A percentile compares a stretch with the other conserved stretches of the same genome.
Conservation (phyloP, 2,797 vertebrate species). For the Tauraco hartlaubi region DNA sequence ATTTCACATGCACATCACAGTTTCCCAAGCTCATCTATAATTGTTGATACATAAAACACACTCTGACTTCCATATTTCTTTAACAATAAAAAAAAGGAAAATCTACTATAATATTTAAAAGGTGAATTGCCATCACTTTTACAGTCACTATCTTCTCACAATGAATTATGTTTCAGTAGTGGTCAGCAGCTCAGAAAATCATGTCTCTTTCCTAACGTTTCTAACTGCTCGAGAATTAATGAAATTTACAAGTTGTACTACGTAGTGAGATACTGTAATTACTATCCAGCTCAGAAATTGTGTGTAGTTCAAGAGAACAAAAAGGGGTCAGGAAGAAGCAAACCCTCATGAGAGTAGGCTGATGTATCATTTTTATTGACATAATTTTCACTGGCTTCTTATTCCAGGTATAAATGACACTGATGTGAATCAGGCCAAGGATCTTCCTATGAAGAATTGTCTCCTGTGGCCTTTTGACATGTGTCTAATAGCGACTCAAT, state of each 20-base stretch:
- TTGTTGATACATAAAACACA: background rate
- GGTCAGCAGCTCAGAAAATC: background rate
- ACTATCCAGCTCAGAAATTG: background rate
- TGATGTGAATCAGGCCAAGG: background rate
- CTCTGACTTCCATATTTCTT: background rate
- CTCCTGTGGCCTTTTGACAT: background rate
- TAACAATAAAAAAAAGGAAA: background rate
- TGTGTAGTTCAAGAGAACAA: background rate
- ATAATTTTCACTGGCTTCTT: background rate
- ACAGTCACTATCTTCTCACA: background rate
- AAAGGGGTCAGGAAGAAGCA: background rate
- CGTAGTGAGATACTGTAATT: background rate
- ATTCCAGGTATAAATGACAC: background rate
- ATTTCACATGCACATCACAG: background rate
- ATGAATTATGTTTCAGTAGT: background rate
- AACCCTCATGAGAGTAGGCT: background rate
- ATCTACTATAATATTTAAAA: background rate
- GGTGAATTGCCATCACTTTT: background rate
- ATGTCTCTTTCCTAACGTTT: background rate
- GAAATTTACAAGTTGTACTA: background rate
- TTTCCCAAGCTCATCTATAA: background rate
- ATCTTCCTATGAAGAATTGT: background rate
- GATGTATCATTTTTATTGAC: background rate
- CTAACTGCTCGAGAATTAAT: background rate
- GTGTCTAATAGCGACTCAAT: background rate